Evolutionary conservation across 2,797 vertebrate species (phyloP), one percentile per base, ranked within the genome.

Genomic region (Iguana delicatissima): DNA sequence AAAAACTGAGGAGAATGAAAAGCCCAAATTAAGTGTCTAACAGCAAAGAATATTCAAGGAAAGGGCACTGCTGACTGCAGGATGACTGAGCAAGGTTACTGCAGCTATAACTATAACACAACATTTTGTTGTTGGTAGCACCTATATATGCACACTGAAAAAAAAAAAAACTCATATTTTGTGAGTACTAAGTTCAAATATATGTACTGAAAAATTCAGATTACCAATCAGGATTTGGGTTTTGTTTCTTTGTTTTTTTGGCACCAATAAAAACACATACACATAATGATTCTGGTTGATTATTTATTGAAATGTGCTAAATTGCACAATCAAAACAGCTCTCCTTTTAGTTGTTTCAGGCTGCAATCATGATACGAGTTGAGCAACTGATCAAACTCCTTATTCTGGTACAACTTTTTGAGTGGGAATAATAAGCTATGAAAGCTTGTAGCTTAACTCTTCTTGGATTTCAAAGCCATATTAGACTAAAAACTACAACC

Each of bases 301-400:
- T 57, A 82, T 88, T 81, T 81, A 82, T 74, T 62, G 35, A 73
- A 74, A 46, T 42, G n/a, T 35, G 57, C 52, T 59, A 83, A 74
- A 89, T 62, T 59, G 80, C 35, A 82, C 42, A 38, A 73, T 62
- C 52, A 82, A 73, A 73, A 20, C 4, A 82, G 24, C 50, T 86
- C 12, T 76, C 72, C 50, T 24, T 85, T 57, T 29, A 55, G 35
- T 57, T 20, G 64, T 29, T 88, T 57, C 32, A 73, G 52, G 35
- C 35, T 89, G 50, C 46, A 88, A n/a, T 88, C 32, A 67, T 81
- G 18, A 29, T 29, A 72, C 18, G 50, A 72, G 50, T 38, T 22
- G 42, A 72, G 87, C 22, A 88, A 72, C 46, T 50, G 50, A 80
- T 35, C 74, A 69, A 87, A 69, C 32, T n/a, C 35, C 59, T 42